Percentiles rank a stretch among this genome's conserved stretches.
Evolutionary conservation across 2,888 invertebrate genomes (phyloP).

Genomic region (Drosophila fungiperda): DNA sequence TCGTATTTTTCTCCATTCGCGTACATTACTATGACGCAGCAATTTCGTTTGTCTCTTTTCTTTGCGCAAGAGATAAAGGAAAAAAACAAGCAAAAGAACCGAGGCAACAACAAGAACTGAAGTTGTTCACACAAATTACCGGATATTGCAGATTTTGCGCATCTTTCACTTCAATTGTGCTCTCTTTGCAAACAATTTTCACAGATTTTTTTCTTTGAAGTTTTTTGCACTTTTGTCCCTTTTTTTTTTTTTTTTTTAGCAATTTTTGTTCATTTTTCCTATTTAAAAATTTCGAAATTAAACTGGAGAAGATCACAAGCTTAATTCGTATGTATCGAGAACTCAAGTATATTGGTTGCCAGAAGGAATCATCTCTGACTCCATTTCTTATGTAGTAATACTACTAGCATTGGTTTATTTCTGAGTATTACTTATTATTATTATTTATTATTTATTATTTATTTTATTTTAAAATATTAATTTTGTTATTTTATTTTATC

Average conservation of each 20-base stretch:
- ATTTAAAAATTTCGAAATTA: neutral
- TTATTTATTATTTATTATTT: no score
- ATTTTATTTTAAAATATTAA: no score
- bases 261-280: neutral
- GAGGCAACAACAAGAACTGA: neutral
- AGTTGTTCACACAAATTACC: slow-evolving; percentile 52
- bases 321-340: neutral
- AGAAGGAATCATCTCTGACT: neutral
- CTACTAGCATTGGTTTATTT: no score
- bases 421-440: no score
- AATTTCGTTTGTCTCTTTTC: slow-evolving; percentile 47
- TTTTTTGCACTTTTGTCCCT: slow-evolving; percentile 14
- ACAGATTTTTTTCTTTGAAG: slow-evolving; percentile 29
- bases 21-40: slow-evolving; percentile 48
- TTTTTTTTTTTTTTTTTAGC: no score
- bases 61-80: slow-evolving; percentile 1
- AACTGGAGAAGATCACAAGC: neutral
- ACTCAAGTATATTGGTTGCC: neutral
- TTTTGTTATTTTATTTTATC: neutral
- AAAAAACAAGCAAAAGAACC: neutral
- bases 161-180: slow-evolving; percentile 44
- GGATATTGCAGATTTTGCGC: slow-evolving; percentile 69
- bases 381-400: no score
- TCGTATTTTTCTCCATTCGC: slow-evolving; percentile 24
- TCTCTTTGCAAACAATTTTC: slow-evolving; percentile 27